Conservation (phyloP, 2,113 vertebrate species). For the Semicossyphus pulcher region DNA sequence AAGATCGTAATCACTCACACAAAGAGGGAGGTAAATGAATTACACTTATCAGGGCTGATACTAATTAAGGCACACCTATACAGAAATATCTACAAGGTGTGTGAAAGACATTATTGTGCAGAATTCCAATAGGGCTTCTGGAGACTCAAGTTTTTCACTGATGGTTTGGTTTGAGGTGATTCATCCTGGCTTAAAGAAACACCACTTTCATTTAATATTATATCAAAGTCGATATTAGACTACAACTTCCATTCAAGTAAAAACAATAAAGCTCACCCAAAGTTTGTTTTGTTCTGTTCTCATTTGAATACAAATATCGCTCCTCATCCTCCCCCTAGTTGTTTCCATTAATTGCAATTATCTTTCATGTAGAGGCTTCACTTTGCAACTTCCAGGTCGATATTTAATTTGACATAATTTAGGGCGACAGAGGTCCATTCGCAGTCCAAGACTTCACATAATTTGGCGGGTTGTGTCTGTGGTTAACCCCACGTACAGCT, state of each 20-base stretch:
- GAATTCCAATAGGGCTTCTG: background rate
- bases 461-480: conserved; percentile 25
- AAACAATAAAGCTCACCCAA: background rate
- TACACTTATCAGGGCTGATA: conserved; percentile 16
- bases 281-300: background rate
- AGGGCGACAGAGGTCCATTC: conserved; percentile 6
- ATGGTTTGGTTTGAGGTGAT: background rate
- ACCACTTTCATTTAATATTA: background rate
- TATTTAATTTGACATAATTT: conserved; percentile 22
- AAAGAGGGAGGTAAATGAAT: conserved; percentile 20
- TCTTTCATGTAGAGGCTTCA: conserved; percentile 3
- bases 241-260: background rate
- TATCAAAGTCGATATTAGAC: background rate
- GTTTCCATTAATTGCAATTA: conserved; percentile 21
- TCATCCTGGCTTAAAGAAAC: background rate
- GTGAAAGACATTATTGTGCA: background rate
- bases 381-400: background rate
- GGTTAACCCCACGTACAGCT: conserved; percentile 1
- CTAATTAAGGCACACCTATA: conserved; percentile 14
- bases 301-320: background rate
- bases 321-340: background rate
- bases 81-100: background rate
- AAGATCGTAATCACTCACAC: conserved; percentile 24
- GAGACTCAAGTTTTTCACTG: background rate
- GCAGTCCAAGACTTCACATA: conserved; percentile 26